These are phyloP conservation scores for Bagarius yarrelli DNA, from an alignment of 2,113 vertebrate genomes.

Conservation along the genomic window DNA sequence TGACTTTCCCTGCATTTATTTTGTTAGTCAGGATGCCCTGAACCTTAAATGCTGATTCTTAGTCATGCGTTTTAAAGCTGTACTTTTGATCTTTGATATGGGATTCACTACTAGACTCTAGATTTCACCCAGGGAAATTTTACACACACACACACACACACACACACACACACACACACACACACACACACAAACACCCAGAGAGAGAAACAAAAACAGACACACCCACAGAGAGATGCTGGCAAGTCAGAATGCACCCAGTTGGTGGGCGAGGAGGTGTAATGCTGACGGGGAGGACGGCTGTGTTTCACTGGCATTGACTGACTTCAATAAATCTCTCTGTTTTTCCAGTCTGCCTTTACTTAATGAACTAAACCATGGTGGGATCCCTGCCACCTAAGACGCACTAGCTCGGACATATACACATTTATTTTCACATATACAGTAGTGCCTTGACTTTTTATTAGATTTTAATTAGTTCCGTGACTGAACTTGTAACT, in stretches of 20 bases:
- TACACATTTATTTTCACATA: conserved; percentile 11
- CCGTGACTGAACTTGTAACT: too few species aligned
- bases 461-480: too few species aligned
- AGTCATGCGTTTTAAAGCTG: conserved; percentile 37
- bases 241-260: conserved; percentile 28
- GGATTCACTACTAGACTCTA: conserved; percentile 2
- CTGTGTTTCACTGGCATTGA: conserved; percentile 32
- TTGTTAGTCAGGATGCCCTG: conserved; percentile 45
- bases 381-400: conserved; percentile 14
- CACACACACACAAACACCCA: neutral
- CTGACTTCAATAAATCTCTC: conserved; percentile 38
- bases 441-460: too few species aligned
- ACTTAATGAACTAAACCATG: conserved; percentile 44
- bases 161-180: conserved; percentile 15
- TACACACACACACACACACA: conserved; percentile 21
- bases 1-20: conserved; percentile 45
- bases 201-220: neutral
- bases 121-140: conserved; percentile 34
- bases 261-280: conserved; percentile 31
- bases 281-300: conserved; percentile 31
- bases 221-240: conserved; percentile 7
- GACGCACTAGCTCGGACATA: conserved; percentile 14
- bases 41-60: conserved; percentile 42
- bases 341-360: conserved; percentile 41
- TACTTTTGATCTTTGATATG: conserved; percentile 36